Evolutionary conservation across 2,888 invertebrate species (phyloP).

Genomic region (Epistrophe eligans): DNA sequence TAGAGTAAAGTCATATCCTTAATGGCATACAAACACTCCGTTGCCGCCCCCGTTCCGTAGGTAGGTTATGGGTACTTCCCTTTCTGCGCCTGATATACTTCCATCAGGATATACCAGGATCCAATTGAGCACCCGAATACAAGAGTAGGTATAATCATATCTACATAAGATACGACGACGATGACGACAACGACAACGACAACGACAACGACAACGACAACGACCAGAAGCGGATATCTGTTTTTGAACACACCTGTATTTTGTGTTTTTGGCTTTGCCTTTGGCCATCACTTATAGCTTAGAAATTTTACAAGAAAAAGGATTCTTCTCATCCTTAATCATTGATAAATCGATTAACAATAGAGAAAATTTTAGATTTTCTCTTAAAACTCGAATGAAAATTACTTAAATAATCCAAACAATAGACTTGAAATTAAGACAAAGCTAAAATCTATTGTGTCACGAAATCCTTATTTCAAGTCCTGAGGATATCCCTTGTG

Average conservation of each 20-base stretch:
- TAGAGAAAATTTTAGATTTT: conserved; percentile 33
- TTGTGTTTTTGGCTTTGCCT: conserved; percentile 35
- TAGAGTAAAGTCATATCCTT: conserved; percentile 31
- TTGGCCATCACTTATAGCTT: conserved; percentile 7
- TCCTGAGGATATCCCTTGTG: conserved; percentile 12
- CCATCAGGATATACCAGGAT: conserved; percentile 34
- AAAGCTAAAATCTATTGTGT: conserved; percentile 34
- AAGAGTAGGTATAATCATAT: not conserved
- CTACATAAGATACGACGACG: not conserved
- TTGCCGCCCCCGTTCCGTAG: not conserved
- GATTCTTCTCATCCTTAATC: conserved; percentile 17
- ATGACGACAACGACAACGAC: conserved; percentile 22
- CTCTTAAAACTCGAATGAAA: conserved; percentile 41
- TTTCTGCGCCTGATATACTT: not conserved
- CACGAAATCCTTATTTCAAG: conserved; percentile 45
- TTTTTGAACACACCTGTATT: conserved; percentile 50
- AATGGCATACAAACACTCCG: conserved; percentile 26
- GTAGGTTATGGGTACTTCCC: not conserved
- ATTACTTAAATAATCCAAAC: conserved; percentile 59
- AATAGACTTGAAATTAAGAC: conserved; percentile 67
- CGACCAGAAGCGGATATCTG: conserved; percentile 61
- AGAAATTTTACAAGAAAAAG: conserved; percentile 43
- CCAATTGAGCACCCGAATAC: conserved; percentile 32
- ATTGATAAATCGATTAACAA: conserved; percentile 32
- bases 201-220: not conserved